Conservation (phyloP, 37 sponge, comb jelly and placozoan genomes). For the Geodia barretti region DNA sequence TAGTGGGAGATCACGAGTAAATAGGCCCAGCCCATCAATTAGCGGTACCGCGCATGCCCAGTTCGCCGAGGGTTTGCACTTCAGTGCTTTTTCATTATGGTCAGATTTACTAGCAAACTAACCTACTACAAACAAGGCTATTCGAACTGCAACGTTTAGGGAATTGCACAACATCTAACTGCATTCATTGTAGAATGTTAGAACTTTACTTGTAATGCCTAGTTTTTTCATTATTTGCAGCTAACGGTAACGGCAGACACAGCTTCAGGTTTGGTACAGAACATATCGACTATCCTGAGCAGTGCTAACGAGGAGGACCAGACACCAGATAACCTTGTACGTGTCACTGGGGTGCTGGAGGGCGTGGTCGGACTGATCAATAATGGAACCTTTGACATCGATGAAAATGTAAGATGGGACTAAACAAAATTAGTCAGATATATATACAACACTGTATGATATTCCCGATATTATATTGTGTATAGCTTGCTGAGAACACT, state of each 20-base stretch:
- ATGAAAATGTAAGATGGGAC: conserved; percentile 21
- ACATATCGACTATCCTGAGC: conserved; percentile 6
- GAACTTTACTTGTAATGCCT: neutral
- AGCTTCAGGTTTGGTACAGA: neutral
- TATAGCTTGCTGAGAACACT: conserved; percentile 24
- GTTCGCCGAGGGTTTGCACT: too few species aligned
- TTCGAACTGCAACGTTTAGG: too few species aligned
- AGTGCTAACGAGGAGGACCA: conserved; percentile 24
- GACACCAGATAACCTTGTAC: conserved; percentile 30
- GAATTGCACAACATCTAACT: neutral
- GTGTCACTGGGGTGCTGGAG: neutral
- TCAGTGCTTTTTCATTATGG: too few species aligned
- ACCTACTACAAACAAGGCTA: too few species aligned
- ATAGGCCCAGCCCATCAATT: too few species aligned
- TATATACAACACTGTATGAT: neutral
- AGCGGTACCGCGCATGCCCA: too few species aligned
- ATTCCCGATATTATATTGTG: neutral
- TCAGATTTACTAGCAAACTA: too few species aligned
- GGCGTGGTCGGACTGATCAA: neutral
- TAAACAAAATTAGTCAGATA: too few species aligned
- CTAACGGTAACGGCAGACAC: neutral
- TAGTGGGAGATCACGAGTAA: too few species aligned
- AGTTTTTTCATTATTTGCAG: neutral
- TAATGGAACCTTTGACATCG: neutral
- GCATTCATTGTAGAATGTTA: neutral